Percentiles rank a stretch among this genome's conserved stretches.
phyloP scores from a whole-genome alignment of 2,113 vertebrate genomes.

The Calyptomena viridis region DNA sequence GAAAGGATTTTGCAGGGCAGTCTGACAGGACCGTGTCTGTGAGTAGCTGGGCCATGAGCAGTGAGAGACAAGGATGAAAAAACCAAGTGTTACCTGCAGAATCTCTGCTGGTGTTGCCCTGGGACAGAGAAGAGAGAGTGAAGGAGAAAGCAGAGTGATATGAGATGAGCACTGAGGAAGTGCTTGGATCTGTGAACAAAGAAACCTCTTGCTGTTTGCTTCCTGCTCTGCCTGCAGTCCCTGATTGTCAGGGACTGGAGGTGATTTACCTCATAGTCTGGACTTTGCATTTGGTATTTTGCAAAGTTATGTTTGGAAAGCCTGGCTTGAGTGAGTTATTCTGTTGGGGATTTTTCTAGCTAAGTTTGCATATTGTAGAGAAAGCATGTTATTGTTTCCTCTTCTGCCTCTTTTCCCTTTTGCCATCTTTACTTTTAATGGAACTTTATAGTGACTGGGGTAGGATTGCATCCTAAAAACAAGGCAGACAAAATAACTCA shows the following conservation, averaged over 20 bases:
- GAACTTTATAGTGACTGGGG: not conserved
- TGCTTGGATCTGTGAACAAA: constrained; percentile 20
- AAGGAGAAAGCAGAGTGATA: not conserved
- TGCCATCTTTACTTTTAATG: not conserved
- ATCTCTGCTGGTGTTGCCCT: not conserved
- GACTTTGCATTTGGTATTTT: constrained; percentile 4
- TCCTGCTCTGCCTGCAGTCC: constrained; percentile 16
- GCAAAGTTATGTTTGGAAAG: not conserved
- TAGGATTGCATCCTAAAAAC: not conserved
- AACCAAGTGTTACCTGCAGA: not conserved
- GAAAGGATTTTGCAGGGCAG: not conserved
- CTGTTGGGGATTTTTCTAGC: not conserved
- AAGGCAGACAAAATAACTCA: not conserved
- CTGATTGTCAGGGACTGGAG: not conserved
- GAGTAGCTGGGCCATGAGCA: not conserved
- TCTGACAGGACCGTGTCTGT: not conserved
- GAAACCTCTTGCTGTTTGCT: constrained; percentile 37
- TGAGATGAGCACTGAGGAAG: not conserved
- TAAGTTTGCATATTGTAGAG: not conserved
- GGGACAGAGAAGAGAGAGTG: not conserved
- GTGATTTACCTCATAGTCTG: not conserved
- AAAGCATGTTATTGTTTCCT: not conserved
- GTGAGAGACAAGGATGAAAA: not conserved
- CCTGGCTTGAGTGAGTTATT: not conserved
- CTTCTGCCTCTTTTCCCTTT: not conserved